Percentiles rank a stretch among this genome's conserved stretches.
phyloP scores from a whole-genome alignment of 92 coral and sea anemone species.

The Paramuricea clavata region DNA sequence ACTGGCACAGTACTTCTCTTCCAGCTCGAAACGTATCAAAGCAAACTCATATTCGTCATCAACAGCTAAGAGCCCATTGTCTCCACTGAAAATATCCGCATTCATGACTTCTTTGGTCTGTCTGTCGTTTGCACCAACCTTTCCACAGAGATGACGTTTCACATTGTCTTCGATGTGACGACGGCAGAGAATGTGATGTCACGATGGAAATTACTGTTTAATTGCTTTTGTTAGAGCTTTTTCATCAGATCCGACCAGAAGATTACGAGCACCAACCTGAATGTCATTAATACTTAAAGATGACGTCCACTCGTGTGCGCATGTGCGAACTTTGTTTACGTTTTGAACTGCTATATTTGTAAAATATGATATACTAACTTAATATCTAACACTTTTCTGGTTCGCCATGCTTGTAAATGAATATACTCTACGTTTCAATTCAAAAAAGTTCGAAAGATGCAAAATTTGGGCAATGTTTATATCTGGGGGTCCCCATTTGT shows the following conservation, averaged over 20 bases:
- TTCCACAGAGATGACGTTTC: background rate
- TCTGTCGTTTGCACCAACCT: conserved; percentile 22
- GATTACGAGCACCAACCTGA: conserved; percentile 17
- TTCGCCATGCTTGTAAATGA: too few species aligned
- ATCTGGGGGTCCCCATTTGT: too few species aligned
- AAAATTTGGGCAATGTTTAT: too few species aligned
- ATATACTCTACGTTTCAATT: too few species aligned
- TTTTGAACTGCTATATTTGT: too few species aligned
- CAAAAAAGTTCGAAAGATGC: too few species aligned
- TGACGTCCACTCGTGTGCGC: background rate
- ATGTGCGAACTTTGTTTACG: too few species aligned
- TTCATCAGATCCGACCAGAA: conserved; percentile 14
- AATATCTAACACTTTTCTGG: too few species aligned
- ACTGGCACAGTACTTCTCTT: background rate
- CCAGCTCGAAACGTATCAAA: background rate
- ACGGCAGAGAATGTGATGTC: background rate
- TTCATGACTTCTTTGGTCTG: background rate
- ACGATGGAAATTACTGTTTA: background rate
- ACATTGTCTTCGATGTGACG: conserved; percentile 7
- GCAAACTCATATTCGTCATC: conserved; percentile 16
- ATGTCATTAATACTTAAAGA: conserved; percentile 2
- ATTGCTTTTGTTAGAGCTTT: conserved; percentile 14
- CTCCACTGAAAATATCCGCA: conserved; percentile 17
- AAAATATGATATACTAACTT: too few species aligned
- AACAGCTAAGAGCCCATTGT: background rate